phyloP scores from a whole-genome alignment of 2,113 vertebrate genomes.

The Candoia aspera region DNA sequence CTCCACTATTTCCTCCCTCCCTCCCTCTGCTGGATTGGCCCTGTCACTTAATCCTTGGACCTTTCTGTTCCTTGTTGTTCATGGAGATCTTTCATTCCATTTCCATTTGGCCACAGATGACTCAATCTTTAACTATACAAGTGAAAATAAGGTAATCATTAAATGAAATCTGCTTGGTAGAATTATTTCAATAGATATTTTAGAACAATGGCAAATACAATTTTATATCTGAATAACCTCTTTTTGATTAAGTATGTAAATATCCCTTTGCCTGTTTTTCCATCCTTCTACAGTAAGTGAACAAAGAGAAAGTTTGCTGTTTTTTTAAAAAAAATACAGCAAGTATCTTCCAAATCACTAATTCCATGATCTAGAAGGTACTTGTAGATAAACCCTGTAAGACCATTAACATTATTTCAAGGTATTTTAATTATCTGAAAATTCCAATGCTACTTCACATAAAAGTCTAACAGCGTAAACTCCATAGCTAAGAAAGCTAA shows the following conservation, averaged over 20 bases:
- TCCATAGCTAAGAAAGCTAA: slow-evolving; percentile 9
- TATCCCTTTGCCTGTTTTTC: not conserved
- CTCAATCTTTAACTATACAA: not conserved
- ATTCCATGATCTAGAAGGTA: not conserved
- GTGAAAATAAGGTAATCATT: not conserved
- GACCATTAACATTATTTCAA: slow-evolving; percentile 2
- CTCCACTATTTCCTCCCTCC: too few relatives aligned
- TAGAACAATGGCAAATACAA: not conserved
- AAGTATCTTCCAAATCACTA: not conserved
- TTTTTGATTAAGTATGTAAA: not conserved
- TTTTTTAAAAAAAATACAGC: not conserved
- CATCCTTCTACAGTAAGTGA: not conserved
- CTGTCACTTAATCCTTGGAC: too few relatives aligned
- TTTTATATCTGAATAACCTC: not conserved
- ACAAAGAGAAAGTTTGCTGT: not conserved
- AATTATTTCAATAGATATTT: not conserved
- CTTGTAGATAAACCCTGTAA: not conserved
- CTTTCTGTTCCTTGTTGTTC: not conserved
- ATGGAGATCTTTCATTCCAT: not conserved
- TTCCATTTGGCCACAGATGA: not conserved
- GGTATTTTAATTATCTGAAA: not conserved
- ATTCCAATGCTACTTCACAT: not conserved
- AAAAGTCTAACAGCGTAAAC: slow-evolving; percentile 16
- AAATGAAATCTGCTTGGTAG: not conserved
- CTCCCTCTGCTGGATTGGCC: not conserved